Base-by-base conservation (phyloP, 2,888 invertebrate species). In the Pterostichus niger region DNA sequence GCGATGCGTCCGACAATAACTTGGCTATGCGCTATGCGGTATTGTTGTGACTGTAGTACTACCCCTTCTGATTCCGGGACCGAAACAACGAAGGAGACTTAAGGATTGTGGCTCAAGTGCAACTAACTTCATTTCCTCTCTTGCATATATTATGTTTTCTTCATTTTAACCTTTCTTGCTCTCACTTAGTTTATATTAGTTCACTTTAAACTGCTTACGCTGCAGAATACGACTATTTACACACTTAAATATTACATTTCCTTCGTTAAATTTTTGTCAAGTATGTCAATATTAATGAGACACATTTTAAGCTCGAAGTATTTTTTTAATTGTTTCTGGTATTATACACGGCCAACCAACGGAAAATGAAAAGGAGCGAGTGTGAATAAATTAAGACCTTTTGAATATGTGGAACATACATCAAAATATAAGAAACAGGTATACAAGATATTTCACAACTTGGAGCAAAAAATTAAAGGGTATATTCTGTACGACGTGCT, bases 1-100 rank as follows among this genome's bases (percentile, higher is more conserved):
- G 73, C 24, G 75, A 75, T 75, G 75, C 52, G 75, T 31, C 75
- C 52, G 33, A 75, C 75, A 11, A 52, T 64, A 31, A 33, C 35
- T 35, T n/a, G 59, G 31, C 9, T 59, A 40, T 40, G 40, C 40
- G 40, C 2, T 1, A 40, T 15, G 13, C 7, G 52, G 52, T 9
- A 52, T 52, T 13, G 46, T 9, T 11, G 52, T 6, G 1, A 56
- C 17, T 24, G 24, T 56, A 56, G 15, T 10, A 1, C 56, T 24
- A 56, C 10, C 56, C 56, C 56, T 56, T 56, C 17, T 13, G 40
- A 40, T 40, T 3, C 40, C 9, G 40, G 5, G 40, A 40, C 40
- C 40, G 40, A 40, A 9, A 40, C 40, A 40, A 5, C 40, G 7
- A 40, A 40, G 7, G 40, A 40, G 40, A 56, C 24, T 13, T 24